These are phyloP conservation scores for Lontra canadensis DNA, from an alignment of 2,113 vertebrate species.

Conservation along the genomic window DNA sequence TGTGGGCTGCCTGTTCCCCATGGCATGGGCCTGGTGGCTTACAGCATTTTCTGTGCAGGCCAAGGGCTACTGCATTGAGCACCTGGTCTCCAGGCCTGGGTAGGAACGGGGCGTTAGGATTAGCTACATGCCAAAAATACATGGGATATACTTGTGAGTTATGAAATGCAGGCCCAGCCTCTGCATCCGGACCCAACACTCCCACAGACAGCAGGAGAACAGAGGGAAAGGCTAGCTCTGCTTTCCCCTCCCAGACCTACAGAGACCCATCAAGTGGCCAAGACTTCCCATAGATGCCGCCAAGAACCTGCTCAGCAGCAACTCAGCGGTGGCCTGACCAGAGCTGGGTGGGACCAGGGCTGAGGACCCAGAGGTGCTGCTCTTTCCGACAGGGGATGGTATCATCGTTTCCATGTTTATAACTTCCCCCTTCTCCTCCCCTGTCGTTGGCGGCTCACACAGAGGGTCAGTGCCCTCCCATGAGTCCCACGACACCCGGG, in stretches of 20 bases:
- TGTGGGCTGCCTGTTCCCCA: neutral
- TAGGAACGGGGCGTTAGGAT: neutral
- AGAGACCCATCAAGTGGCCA: neutral
- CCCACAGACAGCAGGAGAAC: neutral
- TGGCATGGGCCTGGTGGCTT: neutral
- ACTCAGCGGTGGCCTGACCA: too few species aligned
- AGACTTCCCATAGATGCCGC: neutral
- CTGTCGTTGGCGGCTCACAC: neutral
- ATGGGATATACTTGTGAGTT: neutral
- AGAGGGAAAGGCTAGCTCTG: neutral
- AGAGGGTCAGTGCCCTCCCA: neutral
- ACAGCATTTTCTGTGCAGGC: neutral
- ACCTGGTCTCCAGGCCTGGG: neutral
- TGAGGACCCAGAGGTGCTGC: neutral
- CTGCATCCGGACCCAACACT: neutral
- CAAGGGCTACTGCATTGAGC: neutral
- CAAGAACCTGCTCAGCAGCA: neutral
- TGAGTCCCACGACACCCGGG: neutral
- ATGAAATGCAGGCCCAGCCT: neutral
- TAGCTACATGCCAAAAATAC: neutral
- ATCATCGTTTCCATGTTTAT: neutral
- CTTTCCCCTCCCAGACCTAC: neutral
- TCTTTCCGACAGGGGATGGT: neutral
- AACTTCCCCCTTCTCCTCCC: neutral
- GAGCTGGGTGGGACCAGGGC: neutral